These are phyloP conservation scores for Sebastiscus albofasciatus DNA, from an alignment of 2,797 vertebrate genomes.

Conservation along the genomic window DNA sequence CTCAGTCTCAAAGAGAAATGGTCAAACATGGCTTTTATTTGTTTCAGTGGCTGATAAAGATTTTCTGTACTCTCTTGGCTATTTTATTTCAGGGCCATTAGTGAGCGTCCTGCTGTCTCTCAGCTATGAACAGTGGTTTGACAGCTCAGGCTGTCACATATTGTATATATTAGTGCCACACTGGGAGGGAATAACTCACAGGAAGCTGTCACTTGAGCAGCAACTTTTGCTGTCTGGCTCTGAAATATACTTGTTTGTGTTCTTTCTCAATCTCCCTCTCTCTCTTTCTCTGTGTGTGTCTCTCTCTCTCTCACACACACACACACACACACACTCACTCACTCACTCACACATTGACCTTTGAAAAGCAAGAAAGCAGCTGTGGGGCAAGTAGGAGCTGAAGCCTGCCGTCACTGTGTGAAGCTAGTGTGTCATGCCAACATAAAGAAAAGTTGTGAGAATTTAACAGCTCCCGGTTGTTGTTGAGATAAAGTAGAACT, in stretches of 20 bases:
- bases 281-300: neutral
- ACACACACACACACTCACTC: neutral
- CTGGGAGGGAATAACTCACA: slow-evolving; percentile 13
- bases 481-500: neutral
- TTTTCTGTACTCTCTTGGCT: neutral
- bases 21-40: neutral
- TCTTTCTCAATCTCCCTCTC: neutral
- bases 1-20: neutral
- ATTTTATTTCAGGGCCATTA: slow-evolving; percentile 18
- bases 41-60: neutral
- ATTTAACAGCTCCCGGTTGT: neutral
- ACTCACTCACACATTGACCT: slow-evolving; percentile 24
- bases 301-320: neutral
- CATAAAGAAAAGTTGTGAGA: slow-evolving; percentile 19
- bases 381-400: slow-evolving; percentile 35
- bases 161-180: slow-evolving; percentile 16
- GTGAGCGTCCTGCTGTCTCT: neutral
- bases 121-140: slow-evolving; percentile 5
- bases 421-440: slow-evolving; percentile 25
- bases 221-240: slow-evolving; percentile 21
- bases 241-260: slow-evolving; percentile 44
- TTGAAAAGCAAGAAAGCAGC: slow-evolving; percentile 54
- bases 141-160: slow-evolving; percentile 4
- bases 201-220: slow-evolving; percentile 36
- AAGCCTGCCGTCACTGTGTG: slow-evolving; percentile 19